Base-by-base conservation (phyloP, 2,797 vertebrate species). In the Hypotaenidia okinawae region DNA sequence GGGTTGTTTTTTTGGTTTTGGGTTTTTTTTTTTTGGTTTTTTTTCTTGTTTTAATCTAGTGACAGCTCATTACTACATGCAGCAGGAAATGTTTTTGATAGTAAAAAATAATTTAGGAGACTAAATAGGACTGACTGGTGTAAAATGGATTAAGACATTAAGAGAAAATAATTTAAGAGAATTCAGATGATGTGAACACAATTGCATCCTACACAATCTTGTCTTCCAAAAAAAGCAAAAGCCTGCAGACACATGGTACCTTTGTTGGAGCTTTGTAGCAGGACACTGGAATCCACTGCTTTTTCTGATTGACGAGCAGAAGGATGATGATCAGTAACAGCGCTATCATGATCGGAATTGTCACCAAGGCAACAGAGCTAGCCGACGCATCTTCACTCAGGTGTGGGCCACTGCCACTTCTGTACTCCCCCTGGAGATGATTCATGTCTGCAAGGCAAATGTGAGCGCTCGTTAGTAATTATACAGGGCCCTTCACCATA, bases 261-360 rank as follows among this genome's bases (percentile, higher is more conserved):
- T 99, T 99, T 87, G 98, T 98, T 75, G 98, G 98, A 87, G 98
- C 95, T 95, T 98, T 98, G 96, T 99, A 99, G 97, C 98, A 99
- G 64, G 98, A 98, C 90, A 98, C 98, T 27, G 98, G 98, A 76
- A 99, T 97, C 98, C 99, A 99, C 87, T 98, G 98, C 94, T 98
- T 99, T 70, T 98, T 99, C 97, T 98, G 98, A 95, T 98, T 99
- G 96, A 99, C 86, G 35, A 98, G 95, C 55, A 99, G 97, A 95
- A 99, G 96, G 39, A 98, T 86, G 32, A 98, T 95, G 76, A 99
- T 97, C 41, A 98, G 96, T 52, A 98, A 96, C 22, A 99, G 97
- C 10, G 98, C 98, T 86, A 98, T 96, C 45, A 97, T 95, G 88
- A 99, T 96, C 45, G 98, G 98, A 70, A 98, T 97, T 21, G 98